phyloP scores from a whole-genome alignment of 2,888 invertebrate species.

The Zygaena filipendulae region DNA sequence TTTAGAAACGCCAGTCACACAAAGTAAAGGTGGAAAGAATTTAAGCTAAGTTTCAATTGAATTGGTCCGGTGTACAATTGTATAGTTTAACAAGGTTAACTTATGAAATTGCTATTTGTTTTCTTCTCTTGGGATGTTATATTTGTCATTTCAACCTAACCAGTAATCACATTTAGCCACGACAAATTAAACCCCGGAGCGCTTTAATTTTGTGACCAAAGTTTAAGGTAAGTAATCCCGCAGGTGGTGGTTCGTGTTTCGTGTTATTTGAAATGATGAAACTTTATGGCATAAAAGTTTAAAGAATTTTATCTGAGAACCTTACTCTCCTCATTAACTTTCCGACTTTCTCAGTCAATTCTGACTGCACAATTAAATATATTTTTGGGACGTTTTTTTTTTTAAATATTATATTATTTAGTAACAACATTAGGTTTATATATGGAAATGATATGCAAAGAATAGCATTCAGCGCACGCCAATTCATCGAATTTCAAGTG shows the following conservation, averaged over 20 bases:
- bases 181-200: constrained; percentile 32
- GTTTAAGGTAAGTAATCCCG: constrained; percentile 30
- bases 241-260: constrained; percentile 37
- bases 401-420: neutral
- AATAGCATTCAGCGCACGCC: too few species aligned
- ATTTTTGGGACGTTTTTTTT: constrained; percentile 1
- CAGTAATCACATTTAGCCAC: constrained; percentile 34
- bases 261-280: constrained; percentile 30
- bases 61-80: too few species aligned
- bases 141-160: constrained; percentile 33
- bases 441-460: constrained; percentile 2
- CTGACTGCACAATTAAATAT: too few species aligned
- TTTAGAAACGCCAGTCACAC: constrained; percentile 3
- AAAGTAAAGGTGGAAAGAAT: constrained; percentile 8
- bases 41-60: too few species aligned
- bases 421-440: constrained; percentile 8
- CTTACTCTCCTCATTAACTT: too few species aligned
- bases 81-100: too few species aligned
- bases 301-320: constrained; percentile 10
- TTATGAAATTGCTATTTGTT: constrained; percentile 29
- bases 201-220: constrained; percentile 29
- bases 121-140: constrained; percentile 24
- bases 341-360: too few species aligned
- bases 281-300: constrained; percentile 25
- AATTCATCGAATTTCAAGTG: too few species aligned